These are phyloP conservation scores for Pseudococcus viburni DNA, from an alignment of 2,888 invertebrate species.

Conservation along the genomic window DNA sequence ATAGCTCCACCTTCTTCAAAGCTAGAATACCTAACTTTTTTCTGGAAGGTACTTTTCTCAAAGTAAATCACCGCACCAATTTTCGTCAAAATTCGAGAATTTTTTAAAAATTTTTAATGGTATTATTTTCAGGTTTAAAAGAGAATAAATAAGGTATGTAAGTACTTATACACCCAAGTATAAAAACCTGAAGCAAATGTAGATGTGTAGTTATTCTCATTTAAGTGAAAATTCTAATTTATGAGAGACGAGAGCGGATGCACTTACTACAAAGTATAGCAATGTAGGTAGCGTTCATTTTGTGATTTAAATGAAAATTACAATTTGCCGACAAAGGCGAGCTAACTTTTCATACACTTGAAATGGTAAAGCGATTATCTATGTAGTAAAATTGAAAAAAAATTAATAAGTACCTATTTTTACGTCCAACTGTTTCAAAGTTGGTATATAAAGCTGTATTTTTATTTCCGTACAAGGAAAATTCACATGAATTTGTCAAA, in stretches of 20 bases:
- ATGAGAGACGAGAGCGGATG: neutral
- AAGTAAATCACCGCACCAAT: no score
- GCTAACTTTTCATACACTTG: neutral
- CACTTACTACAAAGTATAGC: neutral
- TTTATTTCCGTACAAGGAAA: neutral
- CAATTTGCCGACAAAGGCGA: neutral
- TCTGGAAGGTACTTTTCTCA: no score
- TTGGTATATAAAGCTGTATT: no score
- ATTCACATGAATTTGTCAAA: neutral
- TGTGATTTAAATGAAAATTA: neutral
- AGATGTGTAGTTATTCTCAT: neutral
- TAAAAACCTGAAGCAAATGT: neutral
- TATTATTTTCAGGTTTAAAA: neutral
- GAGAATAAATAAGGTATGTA: neutral
- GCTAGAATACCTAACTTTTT: no score
- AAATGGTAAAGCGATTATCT: neutral
- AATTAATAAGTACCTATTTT: neutral
- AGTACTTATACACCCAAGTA: no score
- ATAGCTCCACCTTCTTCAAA: no score
- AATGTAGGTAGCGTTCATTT: neutral
- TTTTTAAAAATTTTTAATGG: neutral
- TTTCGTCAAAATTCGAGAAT: no score
- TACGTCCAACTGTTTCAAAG: neutral
- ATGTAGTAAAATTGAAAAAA: neutral
- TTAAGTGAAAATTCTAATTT: neutral